Conservation (phyloP, 2,888 invertebrate species). For the Caenorhabditis imperialis region DNA sequence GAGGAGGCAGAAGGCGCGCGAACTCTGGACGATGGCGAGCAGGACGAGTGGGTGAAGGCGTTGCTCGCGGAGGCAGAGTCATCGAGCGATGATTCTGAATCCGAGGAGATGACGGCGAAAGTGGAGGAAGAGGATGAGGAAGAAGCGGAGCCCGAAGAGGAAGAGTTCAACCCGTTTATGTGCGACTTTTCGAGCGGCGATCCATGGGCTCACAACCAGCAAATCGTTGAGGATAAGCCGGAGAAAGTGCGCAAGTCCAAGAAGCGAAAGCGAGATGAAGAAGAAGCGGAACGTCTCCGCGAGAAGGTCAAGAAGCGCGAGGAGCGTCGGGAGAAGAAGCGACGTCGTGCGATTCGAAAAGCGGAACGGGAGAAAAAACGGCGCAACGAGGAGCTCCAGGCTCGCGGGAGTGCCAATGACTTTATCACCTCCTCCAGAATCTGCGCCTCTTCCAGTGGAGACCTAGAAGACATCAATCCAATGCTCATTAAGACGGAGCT, state of each 20-base stretch:
- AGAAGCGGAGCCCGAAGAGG: conserved; percentile 76
- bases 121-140: conserved; percentile 45
- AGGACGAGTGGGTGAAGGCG: conserved; percentile 68
- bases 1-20: conserved; percentile 60
- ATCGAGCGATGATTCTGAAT: conserved; percentile 61
- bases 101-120: conserved; percentile 59
- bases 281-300: conserved; percentile 75
- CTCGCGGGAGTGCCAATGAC: conserved; percentile 65
- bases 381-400: conserved; percentile 72
- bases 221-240: conserved; percentile 74
- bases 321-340: conserved; percentile 80
- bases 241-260: conserved; percentile 83
- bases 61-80: conserved; percentile 67
- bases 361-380: conserved; percentile 81
- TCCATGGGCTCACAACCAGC: conserved; percentile 84
- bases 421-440: conserved; percentile 72
- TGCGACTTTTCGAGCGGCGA: conserved; percentile 82
- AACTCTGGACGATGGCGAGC: conserved; percentile 61
- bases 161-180: conserved; percentile 93
- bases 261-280: conserved; percentile 66
- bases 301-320: conserved; percentile 82
- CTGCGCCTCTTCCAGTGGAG: conserved; percentile 56
- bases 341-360: conserved; percentile 68
- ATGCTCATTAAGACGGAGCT: conserved; percentile 84
- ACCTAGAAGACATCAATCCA: conserved; percentile 59